These are phyloP conservation scores for Hafferia zeledoni DNA, from an alignment of 2,797 vertebrate species.

Conservation along the genomic window DNA sequence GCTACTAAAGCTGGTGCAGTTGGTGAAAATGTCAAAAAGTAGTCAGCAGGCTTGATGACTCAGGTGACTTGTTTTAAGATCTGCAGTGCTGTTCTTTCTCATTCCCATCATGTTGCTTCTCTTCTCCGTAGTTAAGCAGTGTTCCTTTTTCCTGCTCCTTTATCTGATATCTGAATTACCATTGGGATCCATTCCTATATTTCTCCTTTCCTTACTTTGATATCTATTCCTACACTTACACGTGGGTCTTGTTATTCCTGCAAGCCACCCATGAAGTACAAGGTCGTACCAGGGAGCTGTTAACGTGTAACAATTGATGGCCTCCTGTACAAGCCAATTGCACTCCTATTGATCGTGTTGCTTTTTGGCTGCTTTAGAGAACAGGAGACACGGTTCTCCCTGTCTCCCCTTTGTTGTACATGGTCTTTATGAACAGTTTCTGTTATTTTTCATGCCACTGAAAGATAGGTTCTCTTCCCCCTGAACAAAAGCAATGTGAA, in stretches of 20 bases:
- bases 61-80: neutral
- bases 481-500: neutral
- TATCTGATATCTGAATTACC: neutral
- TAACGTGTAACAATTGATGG: accelerated
- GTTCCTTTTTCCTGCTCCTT: neutral
- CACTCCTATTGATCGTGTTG: neutral
- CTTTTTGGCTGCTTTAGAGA: neutral
- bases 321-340: neutral
- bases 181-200: neutral
- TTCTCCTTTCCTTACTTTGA: neutral
- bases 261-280: neutral
- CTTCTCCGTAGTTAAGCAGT: neutral
- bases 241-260: neutral
- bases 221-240: neutral
- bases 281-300: neutral
- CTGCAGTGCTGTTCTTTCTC: neutral
- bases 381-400: neutral
- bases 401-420: neutral
- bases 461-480: neutral
- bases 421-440: neutral
- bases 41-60: neutral
- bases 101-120: neutral
- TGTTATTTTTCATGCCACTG: neutral
- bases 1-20: neutral
- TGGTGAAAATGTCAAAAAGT: neutral